phyloP scores from a whole-genome alignment of 2,113 vertebrate genomes.

The Forbesichthys agassizii region DNA sequence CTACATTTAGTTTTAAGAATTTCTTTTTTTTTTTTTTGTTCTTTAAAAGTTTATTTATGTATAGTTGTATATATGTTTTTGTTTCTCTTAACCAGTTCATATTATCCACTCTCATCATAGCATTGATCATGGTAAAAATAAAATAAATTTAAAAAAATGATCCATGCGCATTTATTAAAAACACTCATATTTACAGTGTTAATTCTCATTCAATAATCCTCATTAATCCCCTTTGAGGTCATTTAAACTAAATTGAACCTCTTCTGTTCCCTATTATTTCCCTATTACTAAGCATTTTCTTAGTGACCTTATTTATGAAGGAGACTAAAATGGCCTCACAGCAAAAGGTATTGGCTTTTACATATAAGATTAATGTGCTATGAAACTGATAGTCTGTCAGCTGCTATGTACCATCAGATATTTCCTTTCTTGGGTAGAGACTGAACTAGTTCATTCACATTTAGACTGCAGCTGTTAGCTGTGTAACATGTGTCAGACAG shows the following conservation, averaged over 20 bases:
- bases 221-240: too few species aligned
- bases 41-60: too few species aligned
- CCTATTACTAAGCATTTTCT: background rate
- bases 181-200: too few species aligned
- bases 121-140: too few species aligned
- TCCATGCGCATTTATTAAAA: too few species aligned
- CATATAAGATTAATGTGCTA: background rate
- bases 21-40: too few species aligned
- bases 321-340: background rate
- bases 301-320: conserved; percentile 2
- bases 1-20: too few species aligned
- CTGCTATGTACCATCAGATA: background rate
- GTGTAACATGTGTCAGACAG: background rate
- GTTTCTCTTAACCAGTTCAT: background rate
- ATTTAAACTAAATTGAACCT: too few species aligned
- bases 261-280: background rate
- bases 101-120: too few species aligned
- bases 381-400: conserved; percentile 1
- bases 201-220: too few species aligned
- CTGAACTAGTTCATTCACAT: background rate
- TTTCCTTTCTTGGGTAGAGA: background rate
- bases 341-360: conserved; percentile 1
- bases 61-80: too few species aligned
- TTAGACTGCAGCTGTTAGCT: background rate
- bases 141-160: too few species aligned